Base-by-base conservation (phyloP, 2,888 invertebrate genomes). In the Lysandra bellargus region DNA sequence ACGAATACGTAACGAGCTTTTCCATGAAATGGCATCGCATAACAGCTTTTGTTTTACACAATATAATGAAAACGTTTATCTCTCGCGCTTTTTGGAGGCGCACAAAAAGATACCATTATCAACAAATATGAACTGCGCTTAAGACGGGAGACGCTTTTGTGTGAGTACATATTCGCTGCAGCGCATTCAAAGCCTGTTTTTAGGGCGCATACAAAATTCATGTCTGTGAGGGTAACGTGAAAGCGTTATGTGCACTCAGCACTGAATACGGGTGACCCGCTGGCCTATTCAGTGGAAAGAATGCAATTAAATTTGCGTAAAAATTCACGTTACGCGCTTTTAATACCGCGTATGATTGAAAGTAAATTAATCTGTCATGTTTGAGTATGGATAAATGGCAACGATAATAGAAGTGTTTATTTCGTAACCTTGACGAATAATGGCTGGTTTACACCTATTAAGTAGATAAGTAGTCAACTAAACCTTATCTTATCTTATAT, bases 201-300 rank as follows among this genome's bases (percentile, higher is more conserved):
- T 76, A 76, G 76, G 76, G 53, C 76, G 76, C 76, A 76, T 76
- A 76, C 76, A 76, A 49, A 76, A 76, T 76, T 76, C 76, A 76
- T 76, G 57, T 53, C 57, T 53, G 76, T 76, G 57, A 76, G 53
- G 76, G 49, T 33, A 30, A 30, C 14, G 57, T 76, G 76, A 76
- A 76, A 53, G 76, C 76, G 49, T 76, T 30, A 33, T 57, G 14
- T 76, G 76, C 53, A 12, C 44, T 44, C 73, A 74, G 44, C 73
- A 30, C 76, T 76, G 76, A 76, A 76, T 76, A 53, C 53, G 49
- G 76, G 76, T 76, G 76, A 76, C 76, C 76, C 76, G 49, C 17
- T 76, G 17, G 76, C 30, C 30, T 30, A 76, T 76, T 76, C 49
- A 76, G 53, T 57, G 49, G 23, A 57, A 57, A 76, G 17, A 76